These are phyloP conservation scores for Magallana nippona DNA, from an alignment of 2,888 invertebrate genomes.

Conservation along the genomic window DNA sequence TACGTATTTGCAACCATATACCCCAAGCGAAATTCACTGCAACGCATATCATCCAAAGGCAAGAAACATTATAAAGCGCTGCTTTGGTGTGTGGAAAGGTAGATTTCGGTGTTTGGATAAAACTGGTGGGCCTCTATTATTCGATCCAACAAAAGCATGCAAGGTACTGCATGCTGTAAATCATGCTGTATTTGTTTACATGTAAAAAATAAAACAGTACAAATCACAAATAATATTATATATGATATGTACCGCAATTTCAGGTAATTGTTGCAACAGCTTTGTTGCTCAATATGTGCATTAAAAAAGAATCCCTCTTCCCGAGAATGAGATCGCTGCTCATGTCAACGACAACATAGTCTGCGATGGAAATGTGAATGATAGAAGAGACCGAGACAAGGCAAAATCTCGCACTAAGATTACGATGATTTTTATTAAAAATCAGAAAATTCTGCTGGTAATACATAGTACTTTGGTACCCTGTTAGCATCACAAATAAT, in stretches of 20 bases:
- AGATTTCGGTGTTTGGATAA: too few species aligned
- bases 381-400: not conserved
- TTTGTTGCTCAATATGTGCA: conserved; percentile 27
- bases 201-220: too few species aligned
- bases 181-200: too few species aligned
- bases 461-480: not conserved
- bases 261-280: conserved; percentile 53
- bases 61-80: not conserved
- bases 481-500: not conserved
- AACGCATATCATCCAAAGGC: not conserved
- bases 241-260: conserved; percentile 44
- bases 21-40: not conserved
- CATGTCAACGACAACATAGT: not conserved
- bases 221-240: not conserved
- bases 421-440: not conserved
- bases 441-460: not conserved
- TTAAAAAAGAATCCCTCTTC: conserved; percentile 38
- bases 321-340: not conserved
- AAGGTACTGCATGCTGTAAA: too few species aligned
- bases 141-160: too few species aligned
- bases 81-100: not conserved
- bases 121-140: not conserved
- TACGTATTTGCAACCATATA: not conserved
- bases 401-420: not conserved
- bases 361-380: not conserved